These are phyloP conservation scores for Toxostoma redivivum DNA, from an alignment of 2,113 vertebrate genomes.

Conservation along the genomic window DNA sequence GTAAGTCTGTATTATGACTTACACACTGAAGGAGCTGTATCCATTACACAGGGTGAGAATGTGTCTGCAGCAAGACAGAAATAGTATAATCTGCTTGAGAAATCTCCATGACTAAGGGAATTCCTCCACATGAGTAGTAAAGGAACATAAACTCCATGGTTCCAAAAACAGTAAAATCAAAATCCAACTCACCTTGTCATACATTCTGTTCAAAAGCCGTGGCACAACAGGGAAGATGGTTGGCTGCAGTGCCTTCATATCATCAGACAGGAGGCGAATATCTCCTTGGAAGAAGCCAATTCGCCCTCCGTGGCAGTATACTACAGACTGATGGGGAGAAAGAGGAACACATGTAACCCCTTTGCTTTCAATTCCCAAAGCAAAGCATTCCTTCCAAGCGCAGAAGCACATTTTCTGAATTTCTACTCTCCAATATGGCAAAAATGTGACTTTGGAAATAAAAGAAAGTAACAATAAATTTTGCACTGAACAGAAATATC, in stretches of 20 bases:
- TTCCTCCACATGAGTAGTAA: not conserved
- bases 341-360: not conserved
- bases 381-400: not conserved
- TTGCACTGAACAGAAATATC: not conserved
- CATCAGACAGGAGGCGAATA: slow-evolving; percentile 91
- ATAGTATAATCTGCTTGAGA: not conserved
- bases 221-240: slow-evolving; percentile 98
- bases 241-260: slow-evolving; percentile 91
- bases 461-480: not conserved
- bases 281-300: slow-evolving; percentile 98
- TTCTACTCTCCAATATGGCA: not conserved
- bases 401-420: not conserved
- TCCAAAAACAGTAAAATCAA: not conserved
- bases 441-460: not conserved
- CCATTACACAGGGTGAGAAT: not conserved
- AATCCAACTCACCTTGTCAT: slow-evolving; percentile 84
- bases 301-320: slow-evolving; percentile 93
- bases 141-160: not conserved
- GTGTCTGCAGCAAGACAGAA: not conserved
- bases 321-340: slow-evolving; percentile 80
- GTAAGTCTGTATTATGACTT: not conserved
- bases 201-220: slow-evolving; percentile 95
- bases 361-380: not conserved
- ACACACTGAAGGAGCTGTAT: not conserved
- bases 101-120: not conserved